Conservation (phyloP, 2,888 invertebrate genomes). For the Phanerotoma sp. region DNA sequence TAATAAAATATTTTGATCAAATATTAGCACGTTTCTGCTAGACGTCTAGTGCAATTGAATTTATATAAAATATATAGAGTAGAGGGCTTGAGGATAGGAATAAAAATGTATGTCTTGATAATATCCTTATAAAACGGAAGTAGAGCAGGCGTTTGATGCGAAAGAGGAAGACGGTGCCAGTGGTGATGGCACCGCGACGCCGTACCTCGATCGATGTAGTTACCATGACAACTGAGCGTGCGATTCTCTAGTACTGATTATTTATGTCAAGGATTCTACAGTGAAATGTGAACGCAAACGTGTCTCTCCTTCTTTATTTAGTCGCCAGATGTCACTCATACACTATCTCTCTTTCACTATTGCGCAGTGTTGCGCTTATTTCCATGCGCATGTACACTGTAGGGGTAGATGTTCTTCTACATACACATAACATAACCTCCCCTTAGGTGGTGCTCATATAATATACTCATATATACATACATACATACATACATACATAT, state of each 20-base stretch:
- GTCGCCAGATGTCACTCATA: constrained; percentile 4
- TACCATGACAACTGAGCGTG: constrained; percentile 33
- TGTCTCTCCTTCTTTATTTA: constrained; percentile 16
- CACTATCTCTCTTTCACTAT: constrained; percentile 25
- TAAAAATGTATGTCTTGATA: constrained; percentile 1
- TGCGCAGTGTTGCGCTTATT: constrained; percentile 15
- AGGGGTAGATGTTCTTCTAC: constrained; percentile 8
- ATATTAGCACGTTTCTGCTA: too few species aligned
- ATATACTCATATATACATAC: background rate
- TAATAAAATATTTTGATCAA: too few species aligned
- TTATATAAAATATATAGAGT: too few species aligned
- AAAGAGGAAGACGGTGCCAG: background rate
- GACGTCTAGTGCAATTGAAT: too few species aligned
- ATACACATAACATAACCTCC: too few species aligned
- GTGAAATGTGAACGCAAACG: constrained; percentile 26
- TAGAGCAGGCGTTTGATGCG: too few species aligned
- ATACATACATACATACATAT: background rate
- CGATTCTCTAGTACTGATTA: constrained; percentile 44
- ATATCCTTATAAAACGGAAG: too few species aligned
- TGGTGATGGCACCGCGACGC: constrained; percentile 26
- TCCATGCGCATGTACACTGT: constrained; percentile 22
- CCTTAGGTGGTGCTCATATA: background rate
- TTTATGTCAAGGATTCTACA: constrained; percentile 54
- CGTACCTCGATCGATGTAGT: constrained; percentile 35
- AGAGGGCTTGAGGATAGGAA: too few species aligned